These are phyloP conservation scores for Coecobrya sp. DNA, from an alignment of 2,888 invertebrate genomes.

Conservation along the genomic window DNA sequence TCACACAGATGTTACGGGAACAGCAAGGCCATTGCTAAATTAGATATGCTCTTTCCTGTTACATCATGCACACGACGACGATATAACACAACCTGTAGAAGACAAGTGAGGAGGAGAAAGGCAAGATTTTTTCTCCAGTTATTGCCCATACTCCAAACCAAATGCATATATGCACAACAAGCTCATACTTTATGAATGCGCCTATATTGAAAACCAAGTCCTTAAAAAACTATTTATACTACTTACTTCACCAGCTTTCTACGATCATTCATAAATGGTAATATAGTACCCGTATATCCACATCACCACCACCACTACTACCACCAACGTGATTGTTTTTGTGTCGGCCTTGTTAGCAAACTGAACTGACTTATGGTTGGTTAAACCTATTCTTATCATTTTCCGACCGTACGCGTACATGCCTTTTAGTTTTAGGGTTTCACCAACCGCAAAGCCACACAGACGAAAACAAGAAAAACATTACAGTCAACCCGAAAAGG, in stretches of 20 bases:
- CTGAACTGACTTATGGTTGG: conserved; percentile 64
- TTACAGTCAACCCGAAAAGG: conserved; percentile 12
- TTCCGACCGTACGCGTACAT: neutral
- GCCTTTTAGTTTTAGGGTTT: neutral
- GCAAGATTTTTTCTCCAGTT: too few species aligned
- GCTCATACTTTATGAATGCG: too few species aligned
- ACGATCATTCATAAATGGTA: neutral
- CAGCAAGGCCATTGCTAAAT: conserved; percentile 45
- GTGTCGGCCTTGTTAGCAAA: conserved; percentile 47
- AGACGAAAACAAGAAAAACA: neutral
- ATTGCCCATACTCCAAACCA: too few species aligned
- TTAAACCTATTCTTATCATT: conserved; percentile 63
- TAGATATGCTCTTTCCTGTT: neutral
- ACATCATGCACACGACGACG: neutral
- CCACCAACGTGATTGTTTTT: conserved; percentile 49
- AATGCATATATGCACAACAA: too few species aligned
- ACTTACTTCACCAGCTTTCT: too few species aligned
- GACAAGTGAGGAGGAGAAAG: neutral
- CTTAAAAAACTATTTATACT: too few species aligned
- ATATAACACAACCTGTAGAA: conserved; percentile 10
- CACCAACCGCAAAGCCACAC: neutral
- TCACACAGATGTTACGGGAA: conserved; percentile 52
- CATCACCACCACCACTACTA: neutral
- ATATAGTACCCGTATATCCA: conserved; percentile 20
- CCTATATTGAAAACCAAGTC: too few species aligned